Evolutionary conservation across 1,140 invertebrate species (phyloP), one percentile per base, ranked within the genome.

Genomic region (Zelostemma sp.): DNA sequence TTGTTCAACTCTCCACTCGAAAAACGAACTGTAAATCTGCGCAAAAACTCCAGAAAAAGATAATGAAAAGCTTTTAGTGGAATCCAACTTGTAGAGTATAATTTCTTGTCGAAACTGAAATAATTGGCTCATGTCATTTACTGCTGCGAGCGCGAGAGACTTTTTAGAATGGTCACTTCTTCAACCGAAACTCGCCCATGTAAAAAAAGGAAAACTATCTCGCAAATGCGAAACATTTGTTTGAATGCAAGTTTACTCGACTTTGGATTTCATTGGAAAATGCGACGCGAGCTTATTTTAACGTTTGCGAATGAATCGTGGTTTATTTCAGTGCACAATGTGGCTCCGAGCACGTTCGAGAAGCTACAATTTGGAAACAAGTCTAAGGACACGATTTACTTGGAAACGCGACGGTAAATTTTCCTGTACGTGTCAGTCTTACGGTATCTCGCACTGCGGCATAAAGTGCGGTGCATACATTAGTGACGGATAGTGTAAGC

Each of bases 401-500:
- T 38, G 35, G 12, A 11, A 38, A 38, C 35, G 12, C 9, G 35
- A 38, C 12, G 1, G 9, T 38, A 38, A 38, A 38, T 38, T 38
- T 14, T 38, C 35, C 35, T 38, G 9, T 38, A 38, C 35, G 35
- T 38, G 35, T 38, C 35, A 38, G 35, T 38, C 35, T 38, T 11
- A 38, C 35, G 35, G 35, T 38, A 38, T 11, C 11, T 38, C 12
- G 35, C 12, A n/a, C 35, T 14, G 35, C 35, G n/a, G 35, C n/a
- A 14, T 14, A 38, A 38, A 38, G 9, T n/a, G 35, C 35, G n/a
- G 4, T 38, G 35, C 3, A 38, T 38, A 38, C n/a, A 38, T 14
- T 38, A 38, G 35, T 38, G 35, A 38, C 35, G 35, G 35, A 38
- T 38, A 14, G 35, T 11, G 35, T 38, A 38, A 38, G 35, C 35